Percentiles rank a stretch among this genome's conserved stretches.
phyloP scores from a whole-genome alignment of 2,797 vertebrate species.

The Chromis chromis region DNA sequence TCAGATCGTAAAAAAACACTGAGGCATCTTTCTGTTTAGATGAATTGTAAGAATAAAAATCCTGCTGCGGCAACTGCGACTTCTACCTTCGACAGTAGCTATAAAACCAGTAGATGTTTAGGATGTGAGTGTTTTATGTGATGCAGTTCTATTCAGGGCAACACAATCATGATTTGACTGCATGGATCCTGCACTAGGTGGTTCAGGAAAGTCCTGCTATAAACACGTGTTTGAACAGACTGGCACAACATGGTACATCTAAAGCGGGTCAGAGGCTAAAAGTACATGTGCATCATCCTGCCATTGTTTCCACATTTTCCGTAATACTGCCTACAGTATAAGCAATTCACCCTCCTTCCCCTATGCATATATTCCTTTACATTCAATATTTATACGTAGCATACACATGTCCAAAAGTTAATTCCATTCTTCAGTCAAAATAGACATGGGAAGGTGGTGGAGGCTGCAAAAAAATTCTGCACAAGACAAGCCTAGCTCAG shows the following conservation, averaged over 20 bases:
- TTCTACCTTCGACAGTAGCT: background rate
- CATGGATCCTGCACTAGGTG: conserved; percentile 15
- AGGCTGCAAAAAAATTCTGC: background rate
- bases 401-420: background rate
- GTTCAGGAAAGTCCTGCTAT: conserved; percentile 30
- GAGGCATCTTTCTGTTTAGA: background rate
- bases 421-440: background rate
- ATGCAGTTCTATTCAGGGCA: background rate
- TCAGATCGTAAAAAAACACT: conserved; percentile 6
- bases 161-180: conserved; percentile 4
- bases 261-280: background rate
- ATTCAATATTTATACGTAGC: background rate
- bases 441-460: background rate
- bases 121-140: conserved; percentile 4
- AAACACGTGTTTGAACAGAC: conserved; percentile 10
- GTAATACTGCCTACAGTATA: background rate
- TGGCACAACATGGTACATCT: background rate
- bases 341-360: background rate
- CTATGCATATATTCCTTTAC: background rate
- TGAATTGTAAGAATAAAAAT: background rate
- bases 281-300: background rate
- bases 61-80: no score
- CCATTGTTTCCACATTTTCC: background rate
- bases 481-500: background rate
- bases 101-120: background rate